Evolutionary conservation across 92 coral and sea anemone genomes (phyloP), one percentile per base, ranked within the genome.

Genomic region (Palythoa caribaeorum): DNA sequence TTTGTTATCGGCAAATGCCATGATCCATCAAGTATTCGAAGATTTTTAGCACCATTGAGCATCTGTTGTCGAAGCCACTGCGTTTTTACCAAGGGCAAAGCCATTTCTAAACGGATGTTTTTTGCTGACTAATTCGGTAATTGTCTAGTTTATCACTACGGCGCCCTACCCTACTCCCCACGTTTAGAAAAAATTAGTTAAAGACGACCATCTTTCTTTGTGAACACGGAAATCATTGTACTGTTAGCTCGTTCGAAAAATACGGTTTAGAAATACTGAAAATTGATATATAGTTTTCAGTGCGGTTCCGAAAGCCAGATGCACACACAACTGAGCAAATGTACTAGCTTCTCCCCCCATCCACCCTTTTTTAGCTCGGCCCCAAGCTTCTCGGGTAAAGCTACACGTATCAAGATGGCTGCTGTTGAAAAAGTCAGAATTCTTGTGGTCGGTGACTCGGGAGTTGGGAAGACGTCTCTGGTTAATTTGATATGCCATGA

Each of bases 401-500:
- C 14, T 36, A 44, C 76, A 88, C 83, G 89, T 65, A 21, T 63
- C 73, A 96, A 92, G 21, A 96, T 96, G 99, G 99, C 99, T 73
- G 96, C 98, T 73, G 90, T 92, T 38, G 99, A 96, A 88, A 96
- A 95, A 79, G 98, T 96, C 13, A 93, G 94, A 53, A 90, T 96
- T 50, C 79, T 94, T 76, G 99, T 96, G 16, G 99, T 96, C 21
- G 99, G 99, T 36, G 99, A 96, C 94, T 96, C 99, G 55, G 99
- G 99, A 40, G 98, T 94, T n/a, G 99, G 99, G 28, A 97, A 97
- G 83, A 95, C 98, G 11, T 97, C 99, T 60, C 77, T 97, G 37
- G 98, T 95, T 28, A 97, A 97, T 77, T 88, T 95, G 69, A 93
- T 97, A 52, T 97, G 98, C 75, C 96, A 97, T 90, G 90, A 97